phyloP scores from a whole-genome alignment of 2,113 vertebrate species.

The Vireo altiloquus region DNA sequence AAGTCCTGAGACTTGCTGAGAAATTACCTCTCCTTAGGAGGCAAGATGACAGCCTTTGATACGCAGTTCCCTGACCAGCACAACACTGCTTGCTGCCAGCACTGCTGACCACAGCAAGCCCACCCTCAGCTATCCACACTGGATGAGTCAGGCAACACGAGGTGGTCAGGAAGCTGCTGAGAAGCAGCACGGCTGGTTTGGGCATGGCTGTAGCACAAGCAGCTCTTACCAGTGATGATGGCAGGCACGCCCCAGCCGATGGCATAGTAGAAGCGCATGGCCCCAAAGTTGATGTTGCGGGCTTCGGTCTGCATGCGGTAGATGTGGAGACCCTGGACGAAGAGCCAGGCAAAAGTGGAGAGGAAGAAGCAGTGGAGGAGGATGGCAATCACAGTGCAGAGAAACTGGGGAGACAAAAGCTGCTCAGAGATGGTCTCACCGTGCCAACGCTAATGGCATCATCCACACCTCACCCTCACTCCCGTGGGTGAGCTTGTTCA shows the following conservation, averaged over 20 bases:
- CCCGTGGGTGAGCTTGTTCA: rapidly evolving
- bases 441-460: neutral
- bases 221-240: slow-evolving; percentile 88
- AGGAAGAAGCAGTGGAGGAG: slow-evolving; percentile 98
- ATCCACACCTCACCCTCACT: neutral
- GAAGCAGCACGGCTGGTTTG: neutral
- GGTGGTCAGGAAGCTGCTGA: neutral
- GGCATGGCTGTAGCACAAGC: neutral
- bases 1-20: neutral
- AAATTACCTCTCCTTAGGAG: neutral
- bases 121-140: neutral
- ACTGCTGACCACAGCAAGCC: neutral
- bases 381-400: slow-evolving; percentile 95
- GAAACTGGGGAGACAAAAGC: slow-evolving; percentile 76
- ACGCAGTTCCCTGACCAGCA: rapidly evolving
- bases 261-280: slow-evolving; percentile 98
- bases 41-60: neutral
- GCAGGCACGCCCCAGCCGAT: slow-evolving; percentile 96
- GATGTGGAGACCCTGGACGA: slow-evolving; percentile 93
- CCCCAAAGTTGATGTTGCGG: slow-evolving; percentile 91
- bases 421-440: neutral
- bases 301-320: slow-evolving; percentile 97
- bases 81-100: neutral
- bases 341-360: slow-evolving; percentile 94
- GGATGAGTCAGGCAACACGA: neutral